Conservation (phyloP, 2,797 vertebrate species). For the Typhlichthys eigenmanni region DNA sequence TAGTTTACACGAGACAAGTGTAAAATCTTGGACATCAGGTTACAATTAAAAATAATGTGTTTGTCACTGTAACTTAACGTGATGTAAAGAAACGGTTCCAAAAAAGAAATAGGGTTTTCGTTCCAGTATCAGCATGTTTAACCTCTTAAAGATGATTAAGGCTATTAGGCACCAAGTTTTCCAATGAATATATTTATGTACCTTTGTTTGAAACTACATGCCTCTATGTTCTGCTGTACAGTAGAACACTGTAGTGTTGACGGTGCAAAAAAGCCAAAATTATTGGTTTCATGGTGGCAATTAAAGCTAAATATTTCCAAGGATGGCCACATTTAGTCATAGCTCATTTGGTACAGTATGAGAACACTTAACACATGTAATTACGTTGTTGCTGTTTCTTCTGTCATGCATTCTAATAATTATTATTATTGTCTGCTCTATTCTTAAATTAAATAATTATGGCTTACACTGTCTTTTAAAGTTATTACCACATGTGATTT, state of each 20-base stretch:
- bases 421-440: slow-evolving; percentile 54
- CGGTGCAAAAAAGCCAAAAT: slow-evolving; percentile 27
- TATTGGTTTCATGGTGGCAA: slow-evolving; percentile 46
- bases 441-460: slow-evolving; percentile 54
- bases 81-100: slow-evolving; percentile 50
- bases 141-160: slow-evolving; percentile 7
- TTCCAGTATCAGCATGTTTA: slow-evolving; percentile 54
- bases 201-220: slow-evolving; percentile 14
- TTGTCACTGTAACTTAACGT: slow-evolving; percentile 48
- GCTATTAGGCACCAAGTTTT: slow-evolving; percentile 26
- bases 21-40: slow-evolving; percentile 43
- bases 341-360: slow-evolving; percentile 63
- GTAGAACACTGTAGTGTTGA: not conserved
- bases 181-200: slow-evolving; percentile 54
- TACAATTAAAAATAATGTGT: slow-evolving; percentile 50
- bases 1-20: slow-evolving; percentile 26
- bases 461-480: slow-evolving; percentile 12
- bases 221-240: slow-evolving; percentile 16
- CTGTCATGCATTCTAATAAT: slow-evolving; percentile 66
- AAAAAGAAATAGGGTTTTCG: slow-evolving; percentile 46
- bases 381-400: slow-evolving; percentile 64
- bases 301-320: slow-evolving; percentile 53
- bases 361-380: slow-evolving; percentile 64
- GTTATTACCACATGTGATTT: slow-evolving; percentile 12
- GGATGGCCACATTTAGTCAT: slow-evolving; percentile 69